Conservation (phyloP, 2,888 invertebrate genomes). For the Nematopogon swammerdamellus region DNA sequence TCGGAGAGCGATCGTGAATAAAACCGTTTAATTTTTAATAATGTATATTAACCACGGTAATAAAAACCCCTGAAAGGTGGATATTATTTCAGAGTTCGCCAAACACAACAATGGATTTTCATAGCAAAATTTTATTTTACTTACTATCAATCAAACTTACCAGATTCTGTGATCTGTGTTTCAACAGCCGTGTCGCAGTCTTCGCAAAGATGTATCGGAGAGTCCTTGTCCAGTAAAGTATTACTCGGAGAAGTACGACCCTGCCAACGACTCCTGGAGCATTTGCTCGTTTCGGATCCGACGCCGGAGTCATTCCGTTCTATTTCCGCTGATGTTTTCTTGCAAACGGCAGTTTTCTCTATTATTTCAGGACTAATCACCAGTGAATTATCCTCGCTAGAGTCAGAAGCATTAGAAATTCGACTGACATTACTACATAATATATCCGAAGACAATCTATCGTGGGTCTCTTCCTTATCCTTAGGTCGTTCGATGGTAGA, state of each 20-base stretch:
- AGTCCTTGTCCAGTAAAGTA: constrained; percentile 52
- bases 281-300: constrained; percentile 88
- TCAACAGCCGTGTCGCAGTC: constrained; percentile 84
- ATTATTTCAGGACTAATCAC: constrained; percentile 57
- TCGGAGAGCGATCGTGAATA: too few relatives aligned
- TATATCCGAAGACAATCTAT: constrained; percentile 47
- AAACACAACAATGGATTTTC: too few relatives aligned
- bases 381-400: constrained; percentile 78
- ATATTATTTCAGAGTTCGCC: too few relatives aligned
- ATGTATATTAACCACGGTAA: too few relatives aligned
- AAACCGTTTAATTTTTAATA: too few relatives aligned
- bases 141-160: constrained; percentile 23
- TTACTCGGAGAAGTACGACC: constrained; percentile 50
- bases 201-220: constrained; percentile 71
- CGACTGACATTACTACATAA: constrained; percentile 73
- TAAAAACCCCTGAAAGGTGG: too few relatives aligned
- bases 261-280: constrained; percentile 73
- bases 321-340: constrained; percentile 69
- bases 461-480: constrained; percentile 56
- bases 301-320: constrained; percentile 92
- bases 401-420: constrained; percentile 78
- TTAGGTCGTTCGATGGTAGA: constrained; percentile 50
- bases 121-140: too few relatives aligned
- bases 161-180: constrained; percentile 67
- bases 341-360: constrained; percentile 53